phyloP scores from a whole-genome alignment of 2,797 vertebrate species.

The Rhinella marina region DNA sequence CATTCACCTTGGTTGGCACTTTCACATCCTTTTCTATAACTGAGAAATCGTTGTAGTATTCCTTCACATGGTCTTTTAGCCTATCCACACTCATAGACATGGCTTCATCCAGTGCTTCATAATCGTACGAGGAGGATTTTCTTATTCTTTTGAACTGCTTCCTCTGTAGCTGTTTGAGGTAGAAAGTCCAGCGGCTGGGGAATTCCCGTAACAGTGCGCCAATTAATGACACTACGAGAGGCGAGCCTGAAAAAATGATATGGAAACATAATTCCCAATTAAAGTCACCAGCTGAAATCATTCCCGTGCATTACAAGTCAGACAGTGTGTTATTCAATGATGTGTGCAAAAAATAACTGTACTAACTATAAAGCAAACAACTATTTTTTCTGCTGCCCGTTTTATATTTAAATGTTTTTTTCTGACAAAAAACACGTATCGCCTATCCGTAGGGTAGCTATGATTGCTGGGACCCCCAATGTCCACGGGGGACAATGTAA shows the following conservation, averaged over 20 bases:
- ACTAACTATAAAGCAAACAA: too few species aligned
- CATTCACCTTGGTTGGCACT: slow-evolving; percentile 89
- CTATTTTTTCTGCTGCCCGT: too few species aligned
- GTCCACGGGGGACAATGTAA: too few species aligned
- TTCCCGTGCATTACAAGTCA: too few species aligned
- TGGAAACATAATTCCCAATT: background rate
- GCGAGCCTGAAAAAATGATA: slow-evolving; percentile 81
- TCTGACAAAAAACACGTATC: too few species aligned
- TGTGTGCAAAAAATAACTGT: too few species aligned
- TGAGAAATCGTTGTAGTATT: slow-evolving; percentile 91
- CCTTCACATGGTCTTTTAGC: slow-evolving; percentile 79
- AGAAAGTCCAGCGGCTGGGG: slow-evolving; percentile 92
- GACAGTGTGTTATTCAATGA: too few species aligned
- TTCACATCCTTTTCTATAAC: slow-evolving; percentile 91
- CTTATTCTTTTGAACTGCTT: slow-evolving; percentile 94
- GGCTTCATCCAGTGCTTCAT: slow-evolving; percentile 96
- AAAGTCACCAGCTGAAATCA: too few species aligned
- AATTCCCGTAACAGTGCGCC: slow-evolving; percentile 92
- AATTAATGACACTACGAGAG: slow-evolving; percentile 94
- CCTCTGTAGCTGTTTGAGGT: slow-evolving; percentile 88
- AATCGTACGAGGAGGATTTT: slow-evolving; percentile 95
- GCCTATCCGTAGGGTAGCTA: too few species aligned
- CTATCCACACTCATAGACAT: slow-evolving; percentile 97
- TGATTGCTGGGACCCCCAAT: too few species aligned
- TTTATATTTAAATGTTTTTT: too few species aligned